phyloP scores from a whole-genome alignment of 2,113 vertebrate species.

The Leucopternis melanops region DNA sequence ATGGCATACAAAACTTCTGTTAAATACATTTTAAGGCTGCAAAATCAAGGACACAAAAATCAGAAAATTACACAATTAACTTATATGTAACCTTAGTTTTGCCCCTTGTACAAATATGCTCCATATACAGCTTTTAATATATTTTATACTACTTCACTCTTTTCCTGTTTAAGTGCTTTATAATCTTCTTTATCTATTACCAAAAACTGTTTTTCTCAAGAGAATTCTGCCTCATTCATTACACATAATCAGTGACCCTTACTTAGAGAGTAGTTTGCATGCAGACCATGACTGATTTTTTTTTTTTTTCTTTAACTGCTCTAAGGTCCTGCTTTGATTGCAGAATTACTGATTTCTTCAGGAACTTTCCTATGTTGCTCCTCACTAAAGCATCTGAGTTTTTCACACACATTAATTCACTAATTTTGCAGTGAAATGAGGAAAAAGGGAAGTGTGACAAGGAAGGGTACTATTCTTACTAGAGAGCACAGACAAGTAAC shows the following conservation, averaged over 20 bases:
- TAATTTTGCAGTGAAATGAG: background rate
- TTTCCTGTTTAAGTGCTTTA: background rate
- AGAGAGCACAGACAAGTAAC: background rate
- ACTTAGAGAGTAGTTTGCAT: background rate
- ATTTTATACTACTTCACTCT: background rate
- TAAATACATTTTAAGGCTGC: background rate
- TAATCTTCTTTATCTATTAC: background rate
- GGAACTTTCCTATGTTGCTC: background rate
- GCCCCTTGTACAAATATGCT: background rate
- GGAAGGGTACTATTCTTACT: background rate
- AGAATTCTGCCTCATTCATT: background rate
- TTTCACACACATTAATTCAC: background rate
- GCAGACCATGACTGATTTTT: background rate
- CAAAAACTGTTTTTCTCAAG: background rate
- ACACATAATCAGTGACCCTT: background rate
- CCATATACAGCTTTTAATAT: background rate
- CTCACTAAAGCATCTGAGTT: background rate
- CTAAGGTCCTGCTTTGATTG: background rate
- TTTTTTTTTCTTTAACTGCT: background rate
- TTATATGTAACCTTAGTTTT: background rate
- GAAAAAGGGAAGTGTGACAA: background rate
- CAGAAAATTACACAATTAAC: background rate
- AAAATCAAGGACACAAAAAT: background rate
- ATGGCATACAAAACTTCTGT: background rate
- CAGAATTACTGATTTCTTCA: background rate